These are phyloP conservation scores for Ophraella communa DNA, from an alignment of 2,888 invertebrate genomes.

Conservation along the genomic window DNA sequence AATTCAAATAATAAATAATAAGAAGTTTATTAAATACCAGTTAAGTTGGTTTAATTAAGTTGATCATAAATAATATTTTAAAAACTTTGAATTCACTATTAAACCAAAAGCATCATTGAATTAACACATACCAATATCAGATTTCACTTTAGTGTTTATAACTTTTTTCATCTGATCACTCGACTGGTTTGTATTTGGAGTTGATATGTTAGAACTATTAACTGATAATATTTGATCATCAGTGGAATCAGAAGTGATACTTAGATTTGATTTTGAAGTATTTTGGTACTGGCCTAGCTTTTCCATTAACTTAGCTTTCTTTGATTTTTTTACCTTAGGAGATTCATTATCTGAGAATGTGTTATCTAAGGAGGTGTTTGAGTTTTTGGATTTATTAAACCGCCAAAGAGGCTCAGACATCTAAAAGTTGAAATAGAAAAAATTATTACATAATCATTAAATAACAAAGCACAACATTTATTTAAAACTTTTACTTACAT, in stretches of 20 bases:
- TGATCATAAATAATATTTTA: background rate
- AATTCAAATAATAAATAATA: no score
- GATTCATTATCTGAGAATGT: slow-evolving; percentile 4
- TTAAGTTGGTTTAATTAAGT: no score
- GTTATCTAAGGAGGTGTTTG: background rate
- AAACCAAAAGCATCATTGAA: background rate
- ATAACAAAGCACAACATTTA: no score
- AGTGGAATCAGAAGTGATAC: background rate
- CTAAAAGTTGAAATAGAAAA: background rate
- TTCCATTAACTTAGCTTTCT: slow-evolving; percentile 1
- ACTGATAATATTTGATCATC: background rate
- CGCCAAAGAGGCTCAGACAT: background rate
- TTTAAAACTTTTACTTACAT: slow-evolving; percentile 12
- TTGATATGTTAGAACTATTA: background rate
- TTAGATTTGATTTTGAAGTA: background rate
- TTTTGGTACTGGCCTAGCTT: background rate
- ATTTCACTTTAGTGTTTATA: background rate
- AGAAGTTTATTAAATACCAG: no score
- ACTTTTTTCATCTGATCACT: background rate
- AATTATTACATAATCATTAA: background rate
- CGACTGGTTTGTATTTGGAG: background rate
- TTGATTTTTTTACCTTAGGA: background rate
- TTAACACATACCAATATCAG: background rate
- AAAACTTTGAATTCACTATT: background rate
- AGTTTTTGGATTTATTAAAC: background rate